Percentiles rank a stretch among this genome's conserved stretches.
Evolutionary conservation across 2,113 vertebrate species (phyloP).

Genomic region (Ictalurus punctatus): DNA sequence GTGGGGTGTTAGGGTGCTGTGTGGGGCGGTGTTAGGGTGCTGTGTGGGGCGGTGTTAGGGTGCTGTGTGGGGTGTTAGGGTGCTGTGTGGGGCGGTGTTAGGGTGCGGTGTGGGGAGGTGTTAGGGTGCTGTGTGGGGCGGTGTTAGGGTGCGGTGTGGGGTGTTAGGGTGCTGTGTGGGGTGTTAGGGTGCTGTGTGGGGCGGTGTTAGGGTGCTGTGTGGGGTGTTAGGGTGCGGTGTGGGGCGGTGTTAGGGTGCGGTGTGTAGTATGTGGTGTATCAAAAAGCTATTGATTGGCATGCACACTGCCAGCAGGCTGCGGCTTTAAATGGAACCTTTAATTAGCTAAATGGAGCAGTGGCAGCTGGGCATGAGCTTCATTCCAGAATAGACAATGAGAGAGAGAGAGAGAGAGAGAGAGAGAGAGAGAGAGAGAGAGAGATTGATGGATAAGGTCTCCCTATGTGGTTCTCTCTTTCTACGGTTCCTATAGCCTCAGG

Average conservation of each 20-base stretch:
- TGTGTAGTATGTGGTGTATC: conserved; percentile 60
- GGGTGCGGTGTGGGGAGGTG: too few relatives aligned
- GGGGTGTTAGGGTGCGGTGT: background rate
- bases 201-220: too few relatives aligned
- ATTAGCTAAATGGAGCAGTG: conserved; percentile 81
- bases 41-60: too few relatives aligned
- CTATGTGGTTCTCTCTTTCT: background rate
- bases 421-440: conserved; percentile 44
- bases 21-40: too few relatives aligned
- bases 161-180: too few relatives aligned
- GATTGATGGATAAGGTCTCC: conserved; percentile 28
- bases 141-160: too few relatives aligned
- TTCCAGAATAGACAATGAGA: conserved; percentile 64
- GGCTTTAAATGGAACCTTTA: conserved; percentile 80
- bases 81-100: too few relatives aligned
- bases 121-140: too few relatives aligned
- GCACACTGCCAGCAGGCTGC: conserved; percentile 70
- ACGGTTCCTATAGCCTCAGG: conserved; percentile 27
- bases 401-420: conserved; percentile 46
- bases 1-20: too few relatives aligned
- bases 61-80: too few relatives aligned
- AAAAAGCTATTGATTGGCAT: conserved; percentile 78
- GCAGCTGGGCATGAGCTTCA: conserved; percentile 65
- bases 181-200: too few relatives aligned
- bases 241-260: background rate